Evolutionary conservation across 23 tunicate species (phyloP).

Genomic region (Oikopleura albicans): DNA sequence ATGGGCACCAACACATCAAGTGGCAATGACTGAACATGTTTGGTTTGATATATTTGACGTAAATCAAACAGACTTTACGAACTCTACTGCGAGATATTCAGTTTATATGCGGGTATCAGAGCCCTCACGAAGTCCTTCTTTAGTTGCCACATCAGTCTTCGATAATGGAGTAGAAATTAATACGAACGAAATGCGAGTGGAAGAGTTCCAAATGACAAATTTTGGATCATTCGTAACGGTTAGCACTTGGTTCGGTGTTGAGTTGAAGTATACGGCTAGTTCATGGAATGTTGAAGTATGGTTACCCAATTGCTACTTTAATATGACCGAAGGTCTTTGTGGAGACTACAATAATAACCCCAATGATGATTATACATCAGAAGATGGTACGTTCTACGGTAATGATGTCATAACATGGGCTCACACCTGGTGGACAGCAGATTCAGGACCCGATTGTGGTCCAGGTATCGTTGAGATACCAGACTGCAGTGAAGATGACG

Average conservation of each 20-base stretch:
- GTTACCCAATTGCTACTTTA: background rate
- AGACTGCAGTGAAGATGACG: background rate
- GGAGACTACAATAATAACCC: conserved; percentile 21
- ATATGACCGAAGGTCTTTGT: conserved; percentile 19
- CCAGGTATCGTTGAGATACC: background rate
- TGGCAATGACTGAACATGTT: background rate
- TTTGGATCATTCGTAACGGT: background rate
- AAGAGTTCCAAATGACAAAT: background rate
- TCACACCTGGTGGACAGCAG: background rate
- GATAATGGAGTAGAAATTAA: no score
- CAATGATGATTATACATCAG: background rate
- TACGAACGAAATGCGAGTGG: background rate
- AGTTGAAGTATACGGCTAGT: background rate
- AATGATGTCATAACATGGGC: background rate
- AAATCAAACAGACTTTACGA: background rate
- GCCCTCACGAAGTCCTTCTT: background rate
- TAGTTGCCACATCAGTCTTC: background rate
- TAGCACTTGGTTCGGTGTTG: background rate
- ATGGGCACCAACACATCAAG: background rate
- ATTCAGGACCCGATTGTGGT: background rate
- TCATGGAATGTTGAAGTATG: background rate
- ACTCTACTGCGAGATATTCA: background rate
- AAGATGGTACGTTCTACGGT: background rate
- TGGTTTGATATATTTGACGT: background rate
- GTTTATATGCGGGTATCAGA: background rate